Percentiles rank a stretch among this genome's conserved stretches.
Evolutionary conservation across 2,888 invertebrate genomes (phyloP).

Genomic region (Ophion costatus): DNA sequence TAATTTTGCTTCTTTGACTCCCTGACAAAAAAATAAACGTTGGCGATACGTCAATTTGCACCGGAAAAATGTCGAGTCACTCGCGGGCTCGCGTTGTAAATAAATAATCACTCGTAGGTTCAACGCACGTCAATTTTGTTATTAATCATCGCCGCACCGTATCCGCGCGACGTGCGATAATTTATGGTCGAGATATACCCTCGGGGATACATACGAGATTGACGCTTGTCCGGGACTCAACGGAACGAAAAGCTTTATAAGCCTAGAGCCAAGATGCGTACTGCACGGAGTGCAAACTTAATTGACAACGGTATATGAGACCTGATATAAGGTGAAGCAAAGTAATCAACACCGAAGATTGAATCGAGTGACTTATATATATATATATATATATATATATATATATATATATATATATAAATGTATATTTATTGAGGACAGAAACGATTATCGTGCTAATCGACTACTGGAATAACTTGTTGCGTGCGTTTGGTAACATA

Average conservation of each 20-base stretch:
- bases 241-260: neutral
- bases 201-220: slow-evolving; percentile 2
- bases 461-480: slow-evolving; percentile 54
- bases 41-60: neutral
- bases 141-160: slow-evolving; percentile 10
- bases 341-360: neutral
- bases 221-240: neutral
- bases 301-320: neutral
- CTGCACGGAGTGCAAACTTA: slow-evolving; percentile 2
- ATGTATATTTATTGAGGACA: slow-evolving; percentile 27
- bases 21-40: neutral
- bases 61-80: neutral
- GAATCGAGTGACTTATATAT: slow-evolving; percentile 41
- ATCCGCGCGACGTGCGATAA: slow-evolving; percentile 9
- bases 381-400: neutral
- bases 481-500: slow-evolving; percentile 17
- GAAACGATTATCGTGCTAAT: slow-evolving; percentile 38
- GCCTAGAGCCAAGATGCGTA: neutral
- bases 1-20: no score
- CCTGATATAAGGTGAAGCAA: neutral
- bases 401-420: no score
- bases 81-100: neutral
- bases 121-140: neutral
- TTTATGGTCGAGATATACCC: slow-evolving; percentile 34
- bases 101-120: slow-evolving; percentile 13